phyloP scores from a whole-genome alignment of 1,140 invertebrate genomes.

The Trachymyrmex septentrionalis region DNA sequence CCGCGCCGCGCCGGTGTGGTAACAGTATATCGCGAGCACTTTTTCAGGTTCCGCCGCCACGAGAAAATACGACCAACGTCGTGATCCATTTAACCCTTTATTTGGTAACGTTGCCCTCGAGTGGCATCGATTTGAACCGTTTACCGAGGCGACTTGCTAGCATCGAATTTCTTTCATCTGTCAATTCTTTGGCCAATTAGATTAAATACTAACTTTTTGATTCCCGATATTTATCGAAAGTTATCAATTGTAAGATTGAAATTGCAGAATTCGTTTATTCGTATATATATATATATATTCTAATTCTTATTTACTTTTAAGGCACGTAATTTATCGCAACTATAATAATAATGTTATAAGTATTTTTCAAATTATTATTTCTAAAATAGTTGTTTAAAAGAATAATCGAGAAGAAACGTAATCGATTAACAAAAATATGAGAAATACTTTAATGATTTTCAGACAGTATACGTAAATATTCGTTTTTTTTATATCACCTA shows the following conservation, averaged over 20 bases:
- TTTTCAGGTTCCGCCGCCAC: conserved; percentile 35
- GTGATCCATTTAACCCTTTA: conserved; percentile 56
- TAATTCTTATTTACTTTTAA: background rate
- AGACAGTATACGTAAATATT: background rate
- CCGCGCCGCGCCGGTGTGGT: conserved; percentile 10
- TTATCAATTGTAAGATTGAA: background rate
- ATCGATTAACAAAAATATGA: background rate
- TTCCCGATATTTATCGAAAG: background rate
- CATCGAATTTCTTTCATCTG: conserved; percentile 10
- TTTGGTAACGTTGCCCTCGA: conserved; percentile 30
- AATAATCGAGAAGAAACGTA: background rate
- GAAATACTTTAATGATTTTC: background rate
- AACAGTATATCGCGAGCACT: conserved; percentile 37
- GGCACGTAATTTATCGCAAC: background rate
- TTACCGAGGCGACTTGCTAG: background rate
- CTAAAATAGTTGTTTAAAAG: background rate
- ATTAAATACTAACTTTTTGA: background rate
- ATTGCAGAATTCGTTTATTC: background rate
- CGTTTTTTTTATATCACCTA: background rate
- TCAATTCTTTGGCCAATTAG: background rate
- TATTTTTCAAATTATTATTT: no score
- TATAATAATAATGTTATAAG: no score
- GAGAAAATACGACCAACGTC: conserved; percentile 47
- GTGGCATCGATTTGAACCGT: conserved; percentile 45
- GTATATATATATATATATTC: background rate